Base-by-base conservation (phyloP, 1,140 invertebrate genomes). In the Drosophila baimaii region DNA sequence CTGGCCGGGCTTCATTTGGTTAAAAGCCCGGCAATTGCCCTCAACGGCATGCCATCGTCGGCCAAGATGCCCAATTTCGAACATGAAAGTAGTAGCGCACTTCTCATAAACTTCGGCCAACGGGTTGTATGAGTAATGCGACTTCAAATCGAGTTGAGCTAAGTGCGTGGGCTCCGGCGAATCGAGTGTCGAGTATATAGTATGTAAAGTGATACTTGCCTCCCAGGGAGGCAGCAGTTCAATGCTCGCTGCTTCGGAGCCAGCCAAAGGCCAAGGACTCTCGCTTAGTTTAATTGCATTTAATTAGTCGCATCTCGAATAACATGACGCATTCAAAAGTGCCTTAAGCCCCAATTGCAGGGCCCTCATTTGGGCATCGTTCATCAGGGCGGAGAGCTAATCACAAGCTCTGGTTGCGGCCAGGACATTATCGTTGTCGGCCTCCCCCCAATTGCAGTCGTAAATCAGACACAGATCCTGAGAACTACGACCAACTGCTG, bases 101-200 rank as follows among this genome's bases (percentile, higher is more conserved):
- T 54, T 58, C 33, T 21, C 46, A 66, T 77, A 64, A 76, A 61
- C 47, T 41, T 10, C 33, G 65, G 52, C 41, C 70, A 72, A 79
- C 75, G 75, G 41, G 59, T 69, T 70, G 83, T 74, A 80, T 88
- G 80, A 77, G 77, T 80, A 80, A 83, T 88, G 66, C 46, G 43
- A 8, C 25, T 27, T 37, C 35, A 55, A 63, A 63, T 58, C 10
- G 31, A 61, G 35, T 44, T 57, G 23, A 47, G 25, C 33, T 25
- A 19, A 33, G 19, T 41, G 66, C 37, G 64, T 56, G 74, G 63
- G 39, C 41, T 27, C 25, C 29, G 8, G 8, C 25, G 21, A 33
- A 27, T 51, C 31, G 21, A 33, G 35, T 43, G 12, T 49, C 25
- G 29, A 43, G 19, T 64, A 31, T 35, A 56, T 56, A 49, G 33